Conservation (phyloP, 2,113 vertebrate species). For the Monopterus albus region DNA sequence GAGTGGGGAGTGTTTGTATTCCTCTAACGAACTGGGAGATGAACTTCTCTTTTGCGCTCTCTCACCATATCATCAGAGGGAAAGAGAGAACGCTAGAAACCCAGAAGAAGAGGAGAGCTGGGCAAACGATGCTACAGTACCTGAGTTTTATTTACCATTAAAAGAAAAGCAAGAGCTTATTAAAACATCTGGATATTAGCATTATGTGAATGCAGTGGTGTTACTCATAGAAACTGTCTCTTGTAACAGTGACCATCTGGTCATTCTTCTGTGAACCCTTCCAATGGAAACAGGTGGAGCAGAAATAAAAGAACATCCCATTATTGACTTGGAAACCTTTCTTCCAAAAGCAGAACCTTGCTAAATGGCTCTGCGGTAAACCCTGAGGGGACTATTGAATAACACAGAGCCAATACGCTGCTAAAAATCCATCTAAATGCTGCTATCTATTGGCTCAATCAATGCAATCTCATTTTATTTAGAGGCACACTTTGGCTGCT, state of each 20-base stretch:
- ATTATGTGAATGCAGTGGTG: not conserved
- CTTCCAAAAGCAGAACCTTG: conserved; percentile 21
- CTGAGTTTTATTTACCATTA: not conserved
- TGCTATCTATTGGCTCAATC: conserved; percentile 59
- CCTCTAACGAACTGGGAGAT: conserved; percentile 72
- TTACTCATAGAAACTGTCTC: not conserved
- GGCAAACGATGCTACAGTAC: not conserved
- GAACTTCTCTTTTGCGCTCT: conserved; percentile 50
- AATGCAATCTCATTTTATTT: conserved; percentile 60
- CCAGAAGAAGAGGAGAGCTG: conserved; percentile 1
- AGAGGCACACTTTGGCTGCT: conserved; percentile 14
- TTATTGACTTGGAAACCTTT: conserved; percentile 24
- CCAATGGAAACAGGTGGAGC: not conserved
- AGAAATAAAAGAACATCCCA: conserved; percentile 15
- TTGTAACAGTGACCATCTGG: not conserved
- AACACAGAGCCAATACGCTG: conserved; percentile 35
- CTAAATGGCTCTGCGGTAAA: conserved; percentile 52
- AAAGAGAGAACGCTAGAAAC: conserved; percentile 1
- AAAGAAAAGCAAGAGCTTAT: not conserved
- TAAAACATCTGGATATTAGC: not conserved
- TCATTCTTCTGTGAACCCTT: not conserved
- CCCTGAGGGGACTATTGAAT: conserved; percentile 45
- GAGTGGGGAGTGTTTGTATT: conserved; percentile 64
- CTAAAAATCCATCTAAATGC: conserved; percentile 44
- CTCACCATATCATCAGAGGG: conserved; percentile 38